Evolutionary conservation across 2,113 vertebrate species (phyloP), one percentile per base, ranked within the genome.

Genomic region (Atlantisia rogersi): DNA sequence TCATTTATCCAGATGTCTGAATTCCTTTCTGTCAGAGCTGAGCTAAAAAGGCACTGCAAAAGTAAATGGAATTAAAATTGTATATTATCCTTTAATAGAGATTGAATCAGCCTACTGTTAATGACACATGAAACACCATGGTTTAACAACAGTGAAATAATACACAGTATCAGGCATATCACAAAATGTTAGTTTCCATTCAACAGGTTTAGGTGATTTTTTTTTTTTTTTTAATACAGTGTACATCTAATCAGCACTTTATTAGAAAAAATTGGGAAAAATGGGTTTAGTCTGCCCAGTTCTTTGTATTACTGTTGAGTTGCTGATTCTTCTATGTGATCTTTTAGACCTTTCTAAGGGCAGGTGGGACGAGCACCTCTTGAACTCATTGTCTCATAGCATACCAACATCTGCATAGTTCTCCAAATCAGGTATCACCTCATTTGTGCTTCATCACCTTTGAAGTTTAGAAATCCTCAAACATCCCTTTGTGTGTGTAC

Each of bases 41-140:
- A 94, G 64, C 78, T 95, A 75, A 92, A 95, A 90, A 89, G 37
- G 25, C 46, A 50, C 44, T 26, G 32, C 42, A 80, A 86, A 96
- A 89, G 64, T 74, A 96, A 96, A 96, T 93, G 58, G 80, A 94
- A 95, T 96, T 93, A 95, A 96, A 96, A 96, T 89, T 88, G 24
- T 87, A n/a, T 94, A 42, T 86, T 95, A 93, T 85, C 53, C 19
- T 73, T 84, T 76, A 96, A 88, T 15, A 65, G 26, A 94, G 92
- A 93, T 95, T 81, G 92, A 92, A 94, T 86, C 55, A 83, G 44
- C 69, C 70, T 81, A 32, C 39, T 88, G 16, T 40, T 92, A 44
- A 59, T 77, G 50, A 76, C 53, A 55, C 55, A 25, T 82, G 93
- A 94, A 92, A 79, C 44, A 44, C 48, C 21, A 11, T n/a, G n/a